These are phyloP conservation scores for Ostrea edulis DNA, from an alignment of 1,140 invertebrate genomes.

Conservation along the genomic window DNA sequence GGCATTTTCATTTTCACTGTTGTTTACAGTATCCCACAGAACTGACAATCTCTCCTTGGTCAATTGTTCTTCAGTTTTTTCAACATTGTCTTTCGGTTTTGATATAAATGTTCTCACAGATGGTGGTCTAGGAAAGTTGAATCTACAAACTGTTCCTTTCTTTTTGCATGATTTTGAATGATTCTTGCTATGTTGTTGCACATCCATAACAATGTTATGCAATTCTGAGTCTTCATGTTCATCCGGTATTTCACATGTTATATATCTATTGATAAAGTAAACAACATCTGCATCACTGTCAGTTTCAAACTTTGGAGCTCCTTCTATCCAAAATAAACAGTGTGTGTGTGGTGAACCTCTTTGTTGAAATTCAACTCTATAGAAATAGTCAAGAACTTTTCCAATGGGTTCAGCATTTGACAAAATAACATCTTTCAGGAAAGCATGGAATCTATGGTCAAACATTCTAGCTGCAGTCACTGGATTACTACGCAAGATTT, in stretches of 20 bases:
- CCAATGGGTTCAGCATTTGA: too few relatives aligned
- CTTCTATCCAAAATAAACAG: slow-evolving; percentile 76
- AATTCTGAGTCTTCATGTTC: slow-evolving; percentile 34
- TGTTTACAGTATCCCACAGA: background rate
- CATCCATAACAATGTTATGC: slow-evolving; percentile 34
- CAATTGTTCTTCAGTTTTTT: background rate
- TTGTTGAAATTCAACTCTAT: too few relatives aligned
- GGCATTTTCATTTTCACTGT: background rate
- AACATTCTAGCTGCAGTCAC: slow-evolving; percentile 46
- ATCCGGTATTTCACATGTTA: slow-evolving; percentile 44
- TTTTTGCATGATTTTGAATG: slow-evolving; percentile 37
- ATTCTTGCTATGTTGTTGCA: slow-evolving; percentile 47
- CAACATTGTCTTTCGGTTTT: slow-evolving; percentile 16
- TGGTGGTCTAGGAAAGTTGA: slow-evolving; percentile 44
- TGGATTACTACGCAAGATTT: slow-evolving; percentile 38
- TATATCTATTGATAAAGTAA: slow-evolving; percentile 52
- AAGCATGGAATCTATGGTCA: slow-evolving; percentile 48
- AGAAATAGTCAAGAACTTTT: too few relatives aligned
- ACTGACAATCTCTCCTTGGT: background rate
- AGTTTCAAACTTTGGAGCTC: slow-evolving; percentile 67
- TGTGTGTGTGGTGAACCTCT: too few relatives aligned
- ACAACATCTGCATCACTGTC: slow-evolving; percentile 43
- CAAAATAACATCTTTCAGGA: slow-evolving; percentile 47
- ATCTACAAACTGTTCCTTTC: too few relatives aligned
- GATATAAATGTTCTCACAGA: slow-evolving; percentile 40